Evolutionary conservation across 37 sponge, comb jelly and placozoan species (phyloP).

Genomic region (Chondrilla cf. caribensis): DNA sequence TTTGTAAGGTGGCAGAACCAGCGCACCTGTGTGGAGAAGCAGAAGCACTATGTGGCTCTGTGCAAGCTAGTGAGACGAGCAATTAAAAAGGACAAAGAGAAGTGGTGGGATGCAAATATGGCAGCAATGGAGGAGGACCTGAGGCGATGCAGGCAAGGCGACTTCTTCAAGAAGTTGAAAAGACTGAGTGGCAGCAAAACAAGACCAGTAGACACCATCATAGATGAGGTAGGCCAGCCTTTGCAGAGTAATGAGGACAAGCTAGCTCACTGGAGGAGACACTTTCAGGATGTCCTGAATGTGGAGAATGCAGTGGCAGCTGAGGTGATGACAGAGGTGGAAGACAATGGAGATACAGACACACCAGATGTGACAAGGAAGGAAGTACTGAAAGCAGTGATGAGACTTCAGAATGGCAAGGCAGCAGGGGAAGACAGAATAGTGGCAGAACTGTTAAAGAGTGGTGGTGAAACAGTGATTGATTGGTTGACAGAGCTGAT

Average conservation of each 20-base stretch:
- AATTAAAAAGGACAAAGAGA: neutral
- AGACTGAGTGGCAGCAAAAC: neutral
- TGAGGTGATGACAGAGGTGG: too few species aligned
- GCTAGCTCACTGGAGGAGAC: too few species aligned
- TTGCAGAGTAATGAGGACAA: too few species aligned
- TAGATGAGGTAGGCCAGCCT: too few species aligned
- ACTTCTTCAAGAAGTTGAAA: neutral
- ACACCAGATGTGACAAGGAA: neutral
- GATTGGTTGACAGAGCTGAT: neutral
- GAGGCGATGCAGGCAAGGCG: neutral
- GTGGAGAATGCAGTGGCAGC: too few species aligned
- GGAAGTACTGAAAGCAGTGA: neutral
- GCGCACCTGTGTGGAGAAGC: neutral
- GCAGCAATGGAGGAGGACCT: neutral
- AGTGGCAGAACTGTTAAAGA: conserved; percentile 5
- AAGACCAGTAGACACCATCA: neutral
- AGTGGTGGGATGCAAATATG: neutral
- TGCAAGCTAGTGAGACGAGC: neutral
- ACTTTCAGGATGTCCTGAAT: too few species aligned
- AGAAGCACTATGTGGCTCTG: neutral
- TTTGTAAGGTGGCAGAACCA: neutral
- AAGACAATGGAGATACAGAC: too few species aligned
- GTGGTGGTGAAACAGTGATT: neutral
- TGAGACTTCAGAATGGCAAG: neutral
- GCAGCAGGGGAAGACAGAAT: neutral